Conservation (phyloP, 2,797 vertebrate genomes). For the Sebastolobus altivelis region DNA sequence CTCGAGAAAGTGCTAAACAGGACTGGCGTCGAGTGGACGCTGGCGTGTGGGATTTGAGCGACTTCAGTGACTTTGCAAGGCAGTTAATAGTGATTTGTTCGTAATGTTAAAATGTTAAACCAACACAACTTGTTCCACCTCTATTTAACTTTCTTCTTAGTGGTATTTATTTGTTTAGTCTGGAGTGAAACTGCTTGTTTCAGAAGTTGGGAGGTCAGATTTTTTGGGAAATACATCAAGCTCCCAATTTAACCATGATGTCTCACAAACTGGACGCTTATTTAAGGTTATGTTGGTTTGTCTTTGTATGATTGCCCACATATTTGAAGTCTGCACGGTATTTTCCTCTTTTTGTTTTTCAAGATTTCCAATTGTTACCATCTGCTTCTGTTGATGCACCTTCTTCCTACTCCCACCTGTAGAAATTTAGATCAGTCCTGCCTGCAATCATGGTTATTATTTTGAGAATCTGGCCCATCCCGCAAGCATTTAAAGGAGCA, state of each 20-base stretch:
- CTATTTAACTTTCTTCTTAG: constrained; percentile 52
- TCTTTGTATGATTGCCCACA: constrained; percentile 25
- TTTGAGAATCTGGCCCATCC: background rate
- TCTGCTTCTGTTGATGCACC: constrained; percentile 25
- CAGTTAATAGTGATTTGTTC: constrained; percentile 58
- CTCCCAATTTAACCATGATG: constrained; percentile 3
- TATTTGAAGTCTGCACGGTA: constrained; percentile 10
- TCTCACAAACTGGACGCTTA: constrained; percentile 21
- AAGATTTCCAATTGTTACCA: background rate
- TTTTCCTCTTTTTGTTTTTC: background rate
- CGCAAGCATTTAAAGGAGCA: background rate
- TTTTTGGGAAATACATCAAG: background rate
- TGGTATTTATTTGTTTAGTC: constrained; percentile 70
- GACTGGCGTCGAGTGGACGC: constrained; percentile 34
- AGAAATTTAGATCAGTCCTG: background rate
- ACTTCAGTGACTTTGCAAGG: constrained; percentile 45
- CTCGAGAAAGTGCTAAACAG: constrained; percentile 26
- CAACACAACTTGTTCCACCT: constrained; percentile 48
- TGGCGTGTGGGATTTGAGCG: constrained; percentile 16
- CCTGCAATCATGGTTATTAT: background rate
- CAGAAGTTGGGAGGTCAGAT: constrained; percentile 13
- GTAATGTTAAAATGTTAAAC: constrained; percentile 58
- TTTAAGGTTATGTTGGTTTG: constrained; percentile 22
- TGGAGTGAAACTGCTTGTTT: constrained; percentile 24
- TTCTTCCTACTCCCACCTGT: constrained; percentile 1